Conservation (phyloP, 2,888 invertebrate genomes). For the Colletes collaris region DNA sequence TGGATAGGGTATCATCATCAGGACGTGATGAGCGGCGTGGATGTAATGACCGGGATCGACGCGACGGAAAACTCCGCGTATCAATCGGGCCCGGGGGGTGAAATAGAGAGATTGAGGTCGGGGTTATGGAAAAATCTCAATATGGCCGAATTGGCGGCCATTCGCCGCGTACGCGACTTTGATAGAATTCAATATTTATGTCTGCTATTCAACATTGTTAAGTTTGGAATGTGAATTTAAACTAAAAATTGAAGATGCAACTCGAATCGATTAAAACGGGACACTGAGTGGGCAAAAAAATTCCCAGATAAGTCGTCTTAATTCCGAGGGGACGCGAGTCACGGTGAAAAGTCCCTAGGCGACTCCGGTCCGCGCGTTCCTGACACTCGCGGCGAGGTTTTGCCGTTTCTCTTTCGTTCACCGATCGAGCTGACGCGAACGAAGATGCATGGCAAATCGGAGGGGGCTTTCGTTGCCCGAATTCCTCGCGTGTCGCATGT, state of each 20-base stretch:
- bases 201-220: too few relatives aligned
- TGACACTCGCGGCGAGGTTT: neutral
- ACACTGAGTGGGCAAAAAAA: neutral
- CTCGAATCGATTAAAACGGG: too few relatives aligned
- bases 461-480: conserved; percentile 17
- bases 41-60: conserved; percentile 39
- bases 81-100: conserved; percentile 9
- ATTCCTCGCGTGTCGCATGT: conserved; percentile 48
- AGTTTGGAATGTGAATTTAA: too few relatives aligned
- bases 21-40: conserved; percentile 37
- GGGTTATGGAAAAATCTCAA: neutral
- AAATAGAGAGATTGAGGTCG: conserved; percentile 2
- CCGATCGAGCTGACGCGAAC: conserved; percentile 12
- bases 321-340: conserved; percentile 36
- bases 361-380: conserved; percentile 33
- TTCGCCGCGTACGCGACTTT: too few relatives aligned
- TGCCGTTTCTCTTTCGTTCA: conserved; percentile 20
- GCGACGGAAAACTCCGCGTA: conserved; percentile 25
- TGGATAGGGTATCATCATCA: conserved; percentile 50
- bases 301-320: conserved; percentile 27
- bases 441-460: conserved; percentile 28
- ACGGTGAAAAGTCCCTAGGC: conserved; percentile 26
- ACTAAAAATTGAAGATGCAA: too few relatives aligned
- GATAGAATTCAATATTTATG: too few relatives aligned
- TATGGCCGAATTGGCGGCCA: too few relatives aligned